These are phyloP conservation scores for Tangara arthus DNA, from an alignment of 2,797 vertebrate genomes.

Conservation along the genomic window DNA sequence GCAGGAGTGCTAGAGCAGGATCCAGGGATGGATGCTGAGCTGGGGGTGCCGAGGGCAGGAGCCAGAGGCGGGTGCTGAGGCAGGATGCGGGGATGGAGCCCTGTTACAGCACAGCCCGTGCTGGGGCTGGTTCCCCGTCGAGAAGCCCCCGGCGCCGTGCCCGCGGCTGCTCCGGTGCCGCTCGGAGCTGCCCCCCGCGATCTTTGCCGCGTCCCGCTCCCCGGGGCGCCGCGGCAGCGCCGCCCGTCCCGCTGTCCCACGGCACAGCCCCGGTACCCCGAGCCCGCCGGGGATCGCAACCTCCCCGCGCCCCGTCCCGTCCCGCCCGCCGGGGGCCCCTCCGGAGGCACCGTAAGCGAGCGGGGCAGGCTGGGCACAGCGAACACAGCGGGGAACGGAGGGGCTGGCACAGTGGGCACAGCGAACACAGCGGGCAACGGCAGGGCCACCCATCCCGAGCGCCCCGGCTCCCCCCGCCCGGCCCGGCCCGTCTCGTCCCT, in stretches of 20 bases:
- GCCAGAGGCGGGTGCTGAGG: neutral
- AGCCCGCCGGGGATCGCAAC: neutral
- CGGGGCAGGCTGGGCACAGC: neutral
- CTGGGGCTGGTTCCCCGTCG: neutral
- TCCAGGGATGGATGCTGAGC: too few relatives aligned
- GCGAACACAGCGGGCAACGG: neutral
- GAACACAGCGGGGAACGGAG: too few relatives aligned
- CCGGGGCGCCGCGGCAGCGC: neutral
- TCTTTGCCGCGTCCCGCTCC: neutral
- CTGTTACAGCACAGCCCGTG: neutral
- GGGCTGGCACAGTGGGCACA: neutral
- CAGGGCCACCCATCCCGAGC: neutral
- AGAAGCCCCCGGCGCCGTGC: neutral
- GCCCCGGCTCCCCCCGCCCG: neutral
- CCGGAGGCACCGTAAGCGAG: neutral
- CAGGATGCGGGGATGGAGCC: neutral
- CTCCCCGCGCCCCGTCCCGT: neutral
- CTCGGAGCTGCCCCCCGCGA: neutral
- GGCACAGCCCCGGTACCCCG: neutral
- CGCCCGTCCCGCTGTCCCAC: neutral
- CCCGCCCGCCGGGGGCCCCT: neutral
- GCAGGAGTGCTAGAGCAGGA: neutral
- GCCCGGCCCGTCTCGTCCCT: neutral
- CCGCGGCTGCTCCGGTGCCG: rapidly evolving
- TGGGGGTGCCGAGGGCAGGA: neutral